Percentiles rank a stretch among this genome's conserved stretches.
Evolutionary conservation across 2,113 vertebrate species (phyloP).

Genomic region (Proteles cristata): DNA sequence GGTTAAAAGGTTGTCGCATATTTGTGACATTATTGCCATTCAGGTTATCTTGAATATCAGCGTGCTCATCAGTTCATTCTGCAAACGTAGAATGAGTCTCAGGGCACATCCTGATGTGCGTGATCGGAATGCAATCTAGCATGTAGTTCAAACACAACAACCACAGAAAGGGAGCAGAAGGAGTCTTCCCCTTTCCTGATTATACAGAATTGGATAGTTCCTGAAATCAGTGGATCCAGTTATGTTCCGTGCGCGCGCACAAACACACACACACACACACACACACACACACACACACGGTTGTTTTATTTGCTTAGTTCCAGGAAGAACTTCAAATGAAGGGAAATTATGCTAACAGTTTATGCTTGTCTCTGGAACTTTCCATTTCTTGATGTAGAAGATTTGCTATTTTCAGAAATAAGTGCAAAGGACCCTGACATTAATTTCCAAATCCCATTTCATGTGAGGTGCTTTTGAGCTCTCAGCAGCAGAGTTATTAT

Average conservation of each 20-base stretch:
- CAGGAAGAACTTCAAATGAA: slow-evolving; percentile 38
- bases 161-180: neutral
- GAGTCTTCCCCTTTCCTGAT: neutral
- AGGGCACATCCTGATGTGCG: neutral
- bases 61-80: neutral
- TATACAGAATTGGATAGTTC: neutral
- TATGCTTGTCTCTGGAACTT: neutral
- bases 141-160: neutral
- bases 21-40: neutral
- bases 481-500: slow-evolving; percentile 12
- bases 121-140: neutral
- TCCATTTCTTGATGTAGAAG: slow-evolving; percentile 44
- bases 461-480: slow-evolving; percentile 34
- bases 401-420: slow-evolving; percentile 41
- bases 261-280: neutral
- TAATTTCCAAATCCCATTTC: slow-evolving; percentile 10
- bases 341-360: slow-evolving; percentile 1
- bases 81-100: neutral
- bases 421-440: neutral
- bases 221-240: neutral
- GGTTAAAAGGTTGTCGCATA: neutral
- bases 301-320: slow-evolving; percentile 9
- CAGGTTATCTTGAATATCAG: neutral
- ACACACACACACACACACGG: neutral
- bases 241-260: neutral